Base-by-base conservation (phyloP, 2,888 invertebrate species). In the Eulithis prunata region DNA sequence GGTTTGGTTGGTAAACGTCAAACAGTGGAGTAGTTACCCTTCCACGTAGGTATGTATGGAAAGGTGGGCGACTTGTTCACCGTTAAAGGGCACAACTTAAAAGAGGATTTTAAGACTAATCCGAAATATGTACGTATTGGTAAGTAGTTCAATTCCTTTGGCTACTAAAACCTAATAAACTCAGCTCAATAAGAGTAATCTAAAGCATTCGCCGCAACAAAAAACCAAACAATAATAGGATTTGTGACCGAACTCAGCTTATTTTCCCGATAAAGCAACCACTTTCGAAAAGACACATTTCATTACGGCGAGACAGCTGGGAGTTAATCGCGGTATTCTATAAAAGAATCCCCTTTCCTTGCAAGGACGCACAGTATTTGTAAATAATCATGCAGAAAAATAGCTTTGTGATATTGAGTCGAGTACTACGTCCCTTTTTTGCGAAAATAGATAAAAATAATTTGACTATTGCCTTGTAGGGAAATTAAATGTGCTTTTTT, bases 281-380 rank as follows among this genome's bases (percentile, higher is more conserved):
- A 61, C 67, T 67, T 67, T 67, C 67, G 60, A 67, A 67, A 57
- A 67, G 67, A 67, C 67, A 67, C 67, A 67, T 67, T 67, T 67
- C 67, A 67, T 67, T 67, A 67, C 67, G 61, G 57, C 63, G 60
- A 64, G 67, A 64, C 67, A 67, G 67, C 67, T 67, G 45, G 61
- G 54, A 71, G 71, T 71, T 68, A 69, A 71, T 71, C 69, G 71
- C 60, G 66, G 62, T 66, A 69, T 66, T 62, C 66, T 68, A 64
- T 70, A 70, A 70, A 71, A 71, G 67, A 71, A 68, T 68, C 68
- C 68, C 61, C 68, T 64, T 68, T 68, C 57, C 64, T 67, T 67
- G 60, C 63, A 64, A 59, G 62, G 57, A 59, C 76, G 73, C 59
- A 56, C 62, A 51, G 58, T 62, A 46, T 28, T 2, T 1, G 4